Conservation (phyloP, 2,113 vertebrate species). For the Elaphurus davidianus region DNA sequence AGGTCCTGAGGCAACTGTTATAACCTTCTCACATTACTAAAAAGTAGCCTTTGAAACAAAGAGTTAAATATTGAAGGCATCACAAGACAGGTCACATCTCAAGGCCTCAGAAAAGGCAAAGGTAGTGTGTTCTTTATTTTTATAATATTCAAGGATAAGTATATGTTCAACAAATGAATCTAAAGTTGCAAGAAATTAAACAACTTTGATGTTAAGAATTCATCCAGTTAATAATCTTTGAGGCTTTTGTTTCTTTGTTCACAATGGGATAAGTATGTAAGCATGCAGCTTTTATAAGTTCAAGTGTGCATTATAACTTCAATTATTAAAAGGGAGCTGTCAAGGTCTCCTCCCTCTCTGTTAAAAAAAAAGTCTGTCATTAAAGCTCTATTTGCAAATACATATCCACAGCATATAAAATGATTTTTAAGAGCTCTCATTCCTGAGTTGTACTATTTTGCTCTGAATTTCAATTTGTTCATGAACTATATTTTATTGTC, state of each 20-base stretch:
- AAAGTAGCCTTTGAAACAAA: not conserved
- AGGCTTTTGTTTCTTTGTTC: not conserved
- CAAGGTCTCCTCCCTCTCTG: not conserved
- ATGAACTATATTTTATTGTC: conserved; percentile 2
- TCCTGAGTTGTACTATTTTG: not conserved
- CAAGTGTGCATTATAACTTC: not conserved
- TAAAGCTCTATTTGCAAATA: conserved; percentile 14
- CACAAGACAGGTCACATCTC: not conserved
- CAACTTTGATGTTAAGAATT: not conserved
- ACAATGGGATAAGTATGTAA: not conserved
- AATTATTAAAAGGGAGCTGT: not conserved
- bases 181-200: conserved; percentile 18
- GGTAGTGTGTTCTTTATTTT: not conserved
- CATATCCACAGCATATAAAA: not conserved
- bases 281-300: not conserved
- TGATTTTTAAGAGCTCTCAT: not conserved
- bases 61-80: not conserved
- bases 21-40: not conserved
- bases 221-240: not conserved
- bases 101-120: not conserved
- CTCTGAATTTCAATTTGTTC: conserved; percentile 15
- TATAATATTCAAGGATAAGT: not conserved
- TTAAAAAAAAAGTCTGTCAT: not conserved
- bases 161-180: not conserved
- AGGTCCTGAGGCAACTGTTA: not conserved